Base-by-base conservation (phyloP, 2,113 vertebrate species). In the Connochaetes taurinus region DNA sequence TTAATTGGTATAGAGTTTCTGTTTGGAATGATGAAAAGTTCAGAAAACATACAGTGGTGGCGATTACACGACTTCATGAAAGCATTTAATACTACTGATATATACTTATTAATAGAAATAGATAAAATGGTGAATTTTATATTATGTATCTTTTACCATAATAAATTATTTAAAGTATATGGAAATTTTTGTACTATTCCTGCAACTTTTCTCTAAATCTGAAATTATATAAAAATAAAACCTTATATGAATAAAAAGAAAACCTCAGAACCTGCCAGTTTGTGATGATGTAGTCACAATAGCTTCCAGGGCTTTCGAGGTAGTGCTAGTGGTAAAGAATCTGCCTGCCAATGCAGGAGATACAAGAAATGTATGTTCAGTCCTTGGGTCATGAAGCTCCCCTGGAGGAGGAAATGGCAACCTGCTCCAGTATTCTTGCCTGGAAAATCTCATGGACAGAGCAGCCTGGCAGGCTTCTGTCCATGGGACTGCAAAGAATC, bases 251-350 rank as follows among this genome's bases (percentile, higher is more conserved):
- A 71, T 16, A 50, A 27, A 36, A 85, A 71, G 19, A 78, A 89
- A 67, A 67, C 25, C 31, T 96, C n/a, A 98, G 78, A 76, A 53
- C 87, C 15, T 15, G 71, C 96, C 94, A 96, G 31, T 90, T 91
- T 83, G 97, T 76, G 19, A 95, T 78, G 23, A 93, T 58, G 53
- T 97, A 60, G 19, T 98, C 36, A 76, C 71, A 76, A 14, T 76
- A 76, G 40, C 40, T 76, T 27, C 36, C 36, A 43, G 71, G 71
- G 71, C 36, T 76, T 76, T 76, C 0, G 0, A 43, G 23, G 12
- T 43, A 43, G 36, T 0, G 2, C 36, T 76, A 76, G 40, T 76
- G 71, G 23, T 76, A 43, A 76, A 43, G 23, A 43, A 14, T 4
- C 23, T 43, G 40, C 40, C 71, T 76, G 36, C 71, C 36, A 27